Evolutionary conservation across 1,140 invertebrate species (phyloP).

Genomic region (Zeugodacus cucurbitae): DNA sequence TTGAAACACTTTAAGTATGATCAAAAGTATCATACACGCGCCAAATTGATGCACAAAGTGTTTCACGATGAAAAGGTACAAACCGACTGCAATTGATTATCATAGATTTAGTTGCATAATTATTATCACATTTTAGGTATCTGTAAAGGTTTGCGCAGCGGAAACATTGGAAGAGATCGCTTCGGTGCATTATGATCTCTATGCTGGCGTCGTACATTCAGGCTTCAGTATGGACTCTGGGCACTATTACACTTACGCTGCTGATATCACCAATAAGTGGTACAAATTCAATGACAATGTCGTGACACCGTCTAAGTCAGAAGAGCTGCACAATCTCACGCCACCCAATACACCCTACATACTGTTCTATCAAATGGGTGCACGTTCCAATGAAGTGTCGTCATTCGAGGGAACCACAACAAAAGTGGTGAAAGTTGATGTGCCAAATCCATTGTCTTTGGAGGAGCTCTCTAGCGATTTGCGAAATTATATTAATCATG

Average conservation of each 20-base stretch:
- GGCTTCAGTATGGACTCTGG: conserved; percentile 85
- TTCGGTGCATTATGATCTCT: conserved; percentile 74
- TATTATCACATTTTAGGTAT: conserved; percentile 54
- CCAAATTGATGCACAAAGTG: conserved; percentile 78
- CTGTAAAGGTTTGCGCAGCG: conserved; percentile 65
- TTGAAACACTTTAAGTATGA: conserved; percentile 85
- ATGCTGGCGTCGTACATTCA: conserved; percentile 85
- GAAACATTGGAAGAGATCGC: conserved; percentile 54
- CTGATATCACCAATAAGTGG: conserved; percentile 79
- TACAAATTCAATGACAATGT: conserved; percentile 84
- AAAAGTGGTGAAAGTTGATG: conserved; percentile 53
- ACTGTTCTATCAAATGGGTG: conserved; percentile 75
- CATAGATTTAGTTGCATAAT: neutral
- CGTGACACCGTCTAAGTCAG: conserved; percentile 73
- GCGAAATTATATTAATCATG: conserved; percentile 57
- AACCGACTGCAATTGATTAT: no score
- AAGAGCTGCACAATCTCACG: conserved; percentile 73
- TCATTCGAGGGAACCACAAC: conserved; percentile 44
- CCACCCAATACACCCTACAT: conserved; percentile 85
- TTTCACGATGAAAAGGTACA: conserved; percentile 70
- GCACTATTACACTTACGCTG: conserved; percentile 87
- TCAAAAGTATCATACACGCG: conserved; percentile 75
- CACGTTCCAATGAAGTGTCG: conserved; percentile 52
- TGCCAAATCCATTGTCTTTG: conserved; percentile 50
- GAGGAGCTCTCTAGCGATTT: conserved; percentile 57